These are phyloP conservation scores for Trichopria drosophilae DNA, from an alignment of 2,888 invertebrate genomes.

Conservation along the genomic window DNA sequence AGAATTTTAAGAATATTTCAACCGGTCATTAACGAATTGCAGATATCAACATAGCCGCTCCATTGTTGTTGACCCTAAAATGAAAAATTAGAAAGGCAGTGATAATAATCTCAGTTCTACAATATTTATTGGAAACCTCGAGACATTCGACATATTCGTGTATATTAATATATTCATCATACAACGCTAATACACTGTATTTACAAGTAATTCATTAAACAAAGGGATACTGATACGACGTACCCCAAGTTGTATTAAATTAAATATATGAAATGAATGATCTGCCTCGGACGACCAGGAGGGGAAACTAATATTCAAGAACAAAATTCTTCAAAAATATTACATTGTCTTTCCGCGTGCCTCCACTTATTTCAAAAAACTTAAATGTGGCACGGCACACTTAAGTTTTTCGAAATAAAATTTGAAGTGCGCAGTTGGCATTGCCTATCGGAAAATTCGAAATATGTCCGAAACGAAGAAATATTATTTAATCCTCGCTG, in stretches of 20 bases:
- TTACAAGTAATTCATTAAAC: constrained; percentile 49
- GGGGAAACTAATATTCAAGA: constrained; percentile 56
- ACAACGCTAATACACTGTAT: constrained; percentile 45
- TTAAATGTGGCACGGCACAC: constrained; percentile 2
- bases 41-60: too few relatives aligned
- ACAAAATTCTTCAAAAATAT: neutral
- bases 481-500: constrained; percentile 59
- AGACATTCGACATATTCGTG: constrained; percentile 43
- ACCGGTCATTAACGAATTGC: too few relatives aligned
- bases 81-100: too few relatives aligned
- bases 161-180: constrained; percentile 38
- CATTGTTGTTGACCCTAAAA: too few relatives aligned
- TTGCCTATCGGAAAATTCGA: too few relatives aligned
- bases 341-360: constrained; percentile 1
- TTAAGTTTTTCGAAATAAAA: too few relatives aligned
- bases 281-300: constrained; percentile 50
- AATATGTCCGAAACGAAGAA: too few relatives aligned
- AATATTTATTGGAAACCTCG: constrained; percentile 52
- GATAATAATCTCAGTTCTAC: constrained; percentile 7
- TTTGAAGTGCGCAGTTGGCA: too few relatives aligned
- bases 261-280: constrained; percentile 36
- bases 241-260: constrained; percentile 36
- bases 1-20: too few relatives aligned
- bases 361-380: neutral
- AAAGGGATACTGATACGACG: constrained; percentile 39